Evolutionary conservation across 2,113 vertebrate species (phyloP), one percentile per base, ranked within the genome.

Genomic region (Tricholaema leucomelas): DNA sequence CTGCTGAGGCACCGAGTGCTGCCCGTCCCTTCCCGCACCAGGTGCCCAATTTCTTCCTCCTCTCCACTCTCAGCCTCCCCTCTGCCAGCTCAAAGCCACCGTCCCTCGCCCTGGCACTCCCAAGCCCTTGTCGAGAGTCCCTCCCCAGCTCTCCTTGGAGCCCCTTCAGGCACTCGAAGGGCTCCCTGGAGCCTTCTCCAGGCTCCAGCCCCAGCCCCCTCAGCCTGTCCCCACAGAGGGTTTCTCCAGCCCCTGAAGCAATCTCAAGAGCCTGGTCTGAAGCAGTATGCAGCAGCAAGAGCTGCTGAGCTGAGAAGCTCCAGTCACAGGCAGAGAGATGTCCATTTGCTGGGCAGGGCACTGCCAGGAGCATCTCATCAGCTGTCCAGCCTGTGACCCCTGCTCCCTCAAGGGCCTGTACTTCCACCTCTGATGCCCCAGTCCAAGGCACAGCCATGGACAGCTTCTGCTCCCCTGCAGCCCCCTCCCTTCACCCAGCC

Each of bases 371-470:
- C 55, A 88, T 59, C 88, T 82, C 55, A 59, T 88, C 88, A 94
- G 63, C 48, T 94, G 84, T 65, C 28, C 65, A 73, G 33, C 80
- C 91, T 55, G 77, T 88, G 92, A 93, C 77, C 35, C 27, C 31
- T 58, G 56, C 86, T 90, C 70, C 61, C 52, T 46, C 35, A 54
- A 87, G 66, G 72, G 19, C 24, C 12, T 48, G 24, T 12, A 58
- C 86, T 91, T 79, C 83, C 73, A 75, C 36, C 86, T 74, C 42
- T 81, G 83, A 65, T 67, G 40, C 76, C 54, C 80, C 85, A 31
- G 84, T 81, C 67, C 66, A 94, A 13, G 63, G 88, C 81, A 95
- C 40, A 73, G 70, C 58, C 80, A 90, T 72, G 81, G 81, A 44
- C 9, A 85, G 74, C 48, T 85, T 83, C 69, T 77, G 56, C 54